These are phyloP conservation scores for Shinisaurus crocodilurus DNA, from an alignment of 2,113 vertebrate species.

Conservation along the genomic window DNA sequence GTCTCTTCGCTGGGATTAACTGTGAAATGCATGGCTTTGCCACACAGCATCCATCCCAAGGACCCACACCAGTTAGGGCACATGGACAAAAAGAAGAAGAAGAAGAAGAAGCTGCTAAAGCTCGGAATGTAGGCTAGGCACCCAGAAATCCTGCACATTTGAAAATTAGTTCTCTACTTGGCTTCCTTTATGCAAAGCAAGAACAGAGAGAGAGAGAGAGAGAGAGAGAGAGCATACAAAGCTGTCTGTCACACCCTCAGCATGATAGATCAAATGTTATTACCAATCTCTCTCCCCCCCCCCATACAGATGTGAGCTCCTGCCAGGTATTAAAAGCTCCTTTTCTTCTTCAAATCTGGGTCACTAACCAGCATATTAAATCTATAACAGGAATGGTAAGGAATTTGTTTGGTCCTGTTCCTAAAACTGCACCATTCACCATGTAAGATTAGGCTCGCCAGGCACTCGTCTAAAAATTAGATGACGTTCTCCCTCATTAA, in stretches of 20 bases:
- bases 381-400: conserved; percentile 36
- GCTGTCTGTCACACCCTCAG: conserved; percentile 61
- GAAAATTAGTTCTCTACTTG: conserved; percentile 53
- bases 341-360: conserved; percentile 69
- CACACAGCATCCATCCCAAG: conserved; percentile 49
- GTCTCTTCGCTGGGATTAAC: conserved; percentile 61
- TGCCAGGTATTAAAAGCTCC: conserved; percentile 70
- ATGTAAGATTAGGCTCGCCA: neutral
- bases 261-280: conserved; percentile 69
- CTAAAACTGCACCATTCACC: conserved; percentile 4
- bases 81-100: conserved; percentile 39
- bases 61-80: conserved; percentile 67
- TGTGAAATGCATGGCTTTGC: conserved; percentile 62
- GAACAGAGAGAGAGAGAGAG: conserved; percentile 38
- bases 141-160: conserved; percentile 47
- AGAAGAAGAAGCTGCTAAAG: conserved; percentile 2
- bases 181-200: conserved; percentile 47
- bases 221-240: conserved; percentile 45
- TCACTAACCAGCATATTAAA: conserved; percentile 50
- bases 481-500: neutral
- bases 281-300: conserved; percentile 31
- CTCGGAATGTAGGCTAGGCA: conserved; percentile 46
- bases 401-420: conserved; percentile 28
- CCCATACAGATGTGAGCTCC: conserved; percentile 54
- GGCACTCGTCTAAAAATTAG: neutral